phyloP scores from a whole-genome alignment of 2,113 vertebrate species.

The chimpanzee (Pan troglodytes) region NHGRI_mPanTro3-v2.1_pri NC_072408.2:49275501-49276000 shows the following conservation, averaged over 20 bases:
- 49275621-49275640: neutral
- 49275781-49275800: neutral
- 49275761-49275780: neutral
- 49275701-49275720: neutral
- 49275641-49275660: neutral
- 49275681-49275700: neutral
- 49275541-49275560: neutral
- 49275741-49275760: neutral
- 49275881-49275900: neutral
- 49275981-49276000: slow-evolving; percentile 22
- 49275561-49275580: neutral
- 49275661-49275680: neutral
- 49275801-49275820: neutral
- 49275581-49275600: neutral
- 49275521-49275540: neutral
- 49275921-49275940: neutral
- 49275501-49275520: neutral
- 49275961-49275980: neutral
- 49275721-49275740: slow-evolving; percentile 37
- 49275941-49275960: slow-evolving; percentile 43
- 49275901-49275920: neutral
- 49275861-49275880: neutral
- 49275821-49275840: neutral
- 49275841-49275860: neutral
- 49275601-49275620: neutral